A percentile compares a stretch with the other conserved stretches of the same genome.
phyloP scores from a whole-genome alignment of 2,888 invertebrate species.

The Morpho deidamia region DNA sequence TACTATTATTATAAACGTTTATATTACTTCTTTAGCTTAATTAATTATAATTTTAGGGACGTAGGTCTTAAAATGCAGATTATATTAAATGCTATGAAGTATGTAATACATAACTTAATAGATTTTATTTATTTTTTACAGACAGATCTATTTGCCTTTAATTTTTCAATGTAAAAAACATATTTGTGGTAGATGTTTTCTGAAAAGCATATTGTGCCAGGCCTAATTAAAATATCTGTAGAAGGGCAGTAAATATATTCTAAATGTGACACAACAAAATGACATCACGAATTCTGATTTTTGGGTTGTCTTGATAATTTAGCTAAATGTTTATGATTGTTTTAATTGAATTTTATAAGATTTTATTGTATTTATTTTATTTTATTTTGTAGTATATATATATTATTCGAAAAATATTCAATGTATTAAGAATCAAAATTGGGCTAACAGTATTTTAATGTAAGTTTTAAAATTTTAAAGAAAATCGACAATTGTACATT shows the following conservation, averaged over 20 bases:
- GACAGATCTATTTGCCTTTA: constrained; percentile 14
- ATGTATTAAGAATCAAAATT: constrained; percentile 21
- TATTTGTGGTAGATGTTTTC: constrained; percentile 11
- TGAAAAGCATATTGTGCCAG: constrained; percentile 14
- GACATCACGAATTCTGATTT: constrained; percentile 22
- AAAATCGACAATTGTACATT: constrained; percentile 43
- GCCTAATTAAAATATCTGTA: constrained; percentile 7
- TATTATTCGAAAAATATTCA: constrained; percentile 17
- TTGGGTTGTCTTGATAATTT: constrained; percentile 21
- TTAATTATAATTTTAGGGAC: constrained; percentile 22
- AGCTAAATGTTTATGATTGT: constrained; percentile 20
- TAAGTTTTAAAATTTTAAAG: constrained; percentile 18
- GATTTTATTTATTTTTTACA: constrained; percentile 21
- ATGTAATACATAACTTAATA: constrained; percentile 18
- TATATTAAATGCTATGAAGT: constrained; percentile 16
- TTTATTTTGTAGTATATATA: neutral
- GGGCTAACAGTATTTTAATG: constrained; percentile 34
- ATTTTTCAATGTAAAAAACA: constrained; percentile 6
- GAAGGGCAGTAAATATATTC: neutral
- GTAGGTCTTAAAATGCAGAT: constrained; percentile 20
- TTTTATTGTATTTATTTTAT: constrained; percentile 26
- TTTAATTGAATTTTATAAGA: constrained; percentile 23
- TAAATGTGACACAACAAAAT: constrained; percentile 9
- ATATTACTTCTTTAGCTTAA: constrained; percentile 27
- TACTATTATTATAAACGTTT: constrained; percentile 20